Base-by-base conservation (phyloP, 2,797 vertebrate genomes). In the Microtus californicus region DNA sequence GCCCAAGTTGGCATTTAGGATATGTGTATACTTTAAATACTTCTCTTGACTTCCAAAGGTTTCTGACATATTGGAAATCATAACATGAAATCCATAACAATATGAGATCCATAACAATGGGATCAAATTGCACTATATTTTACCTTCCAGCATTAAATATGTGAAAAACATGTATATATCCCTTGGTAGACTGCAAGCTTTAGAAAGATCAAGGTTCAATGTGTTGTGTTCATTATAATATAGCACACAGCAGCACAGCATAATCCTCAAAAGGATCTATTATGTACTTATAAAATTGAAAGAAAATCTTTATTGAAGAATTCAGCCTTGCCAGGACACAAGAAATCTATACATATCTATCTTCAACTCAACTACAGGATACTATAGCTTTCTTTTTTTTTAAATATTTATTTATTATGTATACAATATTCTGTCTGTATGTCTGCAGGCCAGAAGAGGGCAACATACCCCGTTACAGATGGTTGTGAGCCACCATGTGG, bases 271-370 rank as follows among this genome's bases (percentile, higher is more conserved):
- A 90, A 96, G 79, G 65, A 43, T 40, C 25, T 69, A 96, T 45
- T 10, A 73, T 69, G 43, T 61, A 94, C 56, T 48, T 91, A 27
- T 78, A 65, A 86, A 15, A 74, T 63, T 69, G 45, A 88, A 61
- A 76, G 85, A 95, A 96, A 73, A 85, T 92, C 7, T 91, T 45
- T 95, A 21, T 83, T 95, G 93, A 80, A 89, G 89, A 94, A 91
- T 45, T 85, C 23, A 65, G 29, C 48, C 9, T 78, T 59, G 25
- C 29, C 82, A 77, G 90, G 45, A 89, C 17, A 80, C 51, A 92
- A 83, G 77, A 94, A 94, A 86, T 3, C 31, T 83, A 74, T 95
- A 19, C 37, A 76, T 9, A 94, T 34, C 37, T 25, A 71, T 71
- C 45, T 31, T 95, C 5, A 2, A 37, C 40, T 90, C 78, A 89